Evolutionary conservation across 2,797 vertebrate species (phyloP).

Genomic region (Amazonetta brasiliensis): DNA sequence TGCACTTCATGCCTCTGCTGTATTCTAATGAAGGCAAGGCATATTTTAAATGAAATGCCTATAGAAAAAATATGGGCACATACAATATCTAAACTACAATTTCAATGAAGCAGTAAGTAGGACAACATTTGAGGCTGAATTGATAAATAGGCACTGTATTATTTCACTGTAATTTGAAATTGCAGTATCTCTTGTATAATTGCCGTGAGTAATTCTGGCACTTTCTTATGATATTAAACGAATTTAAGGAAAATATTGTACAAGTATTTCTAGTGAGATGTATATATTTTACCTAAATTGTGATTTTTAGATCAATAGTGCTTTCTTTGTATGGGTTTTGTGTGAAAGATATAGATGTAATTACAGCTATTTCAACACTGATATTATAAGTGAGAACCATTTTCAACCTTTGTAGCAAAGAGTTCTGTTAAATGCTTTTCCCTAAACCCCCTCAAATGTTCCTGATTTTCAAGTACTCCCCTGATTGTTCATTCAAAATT

Average conservation of each 20-base stretch:
- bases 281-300: background rate
- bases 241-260: background rate
- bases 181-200: background rate
- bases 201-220: background rate
- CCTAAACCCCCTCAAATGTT: slow-evolving; percentile 26
- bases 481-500: slow-evolving; percentile 68
- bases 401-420: slow-evolving; percentile 38
- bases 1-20: background rate
- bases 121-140: background rate
- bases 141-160: background rate
- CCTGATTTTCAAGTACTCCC: slow-evolving; percentile 64
- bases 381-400: slow-evolving; percentile 8
- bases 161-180: background rate
- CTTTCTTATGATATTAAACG: background rate
- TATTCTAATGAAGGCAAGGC: background rate
- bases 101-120: background rate
- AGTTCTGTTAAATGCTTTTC: slow-evolving; percentile 50
- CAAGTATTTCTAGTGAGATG: background rate
- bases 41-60: background rate
- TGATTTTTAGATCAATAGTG: background rate
- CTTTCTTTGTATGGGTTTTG: background rate
- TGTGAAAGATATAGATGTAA: slow-evolving; percentile 11
- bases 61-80: background rate
- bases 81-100: background rate
- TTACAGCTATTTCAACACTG: slow-evolving; percentile 6